Evolutionary conservation across 1,140 invertebrate species (phyloP).

Genomic region (Drosophila lacteicornis): DNA sequence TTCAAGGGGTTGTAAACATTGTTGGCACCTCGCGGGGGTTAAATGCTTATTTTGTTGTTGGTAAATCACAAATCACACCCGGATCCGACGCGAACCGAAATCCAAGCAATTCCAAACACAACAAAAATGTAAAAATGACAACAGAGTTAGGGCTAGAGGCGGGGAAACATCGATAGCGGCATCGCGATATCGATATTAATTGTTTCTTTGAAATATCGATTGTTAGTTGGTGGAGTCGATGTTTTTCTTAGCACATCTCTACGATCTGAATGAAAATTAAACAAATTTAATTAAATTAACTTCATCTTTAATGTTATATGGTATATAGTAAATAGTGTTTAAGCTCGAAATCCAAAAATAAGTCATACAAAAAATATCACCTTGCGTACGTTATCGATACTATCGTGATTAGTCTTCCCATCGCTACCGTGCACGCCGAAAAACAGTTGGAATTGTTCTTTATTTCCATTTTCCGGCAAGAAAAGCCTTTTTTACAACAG

Average conservation of each 20-base stretch:
- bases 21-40: constrained; percentile 20
- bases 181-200: background rate
- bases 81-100: background rate
- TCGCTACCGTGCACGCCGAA: constrained; percentile 34
- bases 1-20: constrained; percentile 17
- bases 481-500: constrained; percentile 6
- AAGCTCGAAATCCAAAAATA: too few species aligned
- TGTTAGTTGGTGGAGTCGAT: background rate
- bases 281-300: background rate
- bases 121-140: constrained; percentile 26
- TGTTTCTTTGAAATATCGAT: background rate
- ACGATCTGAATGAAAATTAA: background rate
- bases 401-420: background rate
- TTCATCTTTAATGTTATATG: background rate
- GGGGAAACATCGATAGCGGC: background rate
- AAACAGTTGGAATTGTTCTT: constrained; percentile 24
- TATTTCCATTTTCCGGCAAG: constrained; percentile 35
- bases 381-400: background rate
- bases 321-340: too few species aligned
- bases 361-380: too few species aligned
- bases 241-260: background rate
- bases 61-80: constrained; percentile 13
- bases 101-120: constrained; percentile 21
- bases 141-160: background rate
- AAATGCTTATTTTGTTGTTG: constrained; percentile 22